Evolutionary conservation across 30 jellyfish, hydroid and myxozoan genomes (phyloP), one percentile per base, ranked within the genome.

Genomic region (Cassiopea andromeda): DNA sequence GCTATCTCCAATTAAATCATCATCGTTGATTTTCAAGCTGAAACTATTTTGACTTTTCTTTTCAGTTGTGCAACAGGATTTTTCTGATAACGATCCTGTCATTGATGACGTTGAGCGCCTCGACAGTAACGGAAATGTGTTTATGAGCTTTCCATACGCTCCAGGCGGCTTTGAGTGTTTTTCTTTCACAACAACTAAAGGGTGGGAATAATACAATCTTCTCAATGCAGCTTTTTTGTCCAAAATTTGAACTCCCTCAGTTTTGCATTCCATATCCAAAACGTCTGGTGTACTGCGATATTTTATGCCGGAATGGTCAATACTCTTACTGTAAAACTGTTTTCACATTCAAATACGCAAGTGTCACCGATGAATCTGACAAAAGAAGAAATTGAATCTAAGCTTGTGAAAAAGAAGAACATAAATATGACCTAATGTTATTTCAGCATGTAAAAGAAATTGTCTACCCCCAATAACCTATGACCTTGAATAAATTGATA

Each of bases 181-280:
- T 68, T 7, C 47, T 46, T 75, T 59, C n/a, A 50, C 46, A 27
- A 78, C 81, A 6, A 60, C 93, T 27, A 60, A 15, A 19, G 93
- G 93, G 60, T 85, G 93, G n/a, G 87, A 72, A 60, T 85, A 71
- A 78, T 85, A 73, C 18, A 85, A 68, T 44, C 93, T 73, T 48
- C 93, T 85, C 82, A 85, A 77, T 13, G 93, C 87, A 19, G 48
- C 50, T 15, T 60, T 46, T 82, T 82, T 80, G 2, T 82, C 27
- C 12, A 82, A 27, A 16, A 64, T 2, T 64, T 17, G 73, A 14
- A 64, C 27, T 27, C 15, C 38, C 15, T 64, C 73, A 14, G 6
- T 17, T 64, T 64, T 64, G 73, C 15, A 5, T 14, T 64, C 73
- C 73, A 64, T 64, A 3, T 10, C 7, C 64, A 6, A 54, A 3